phyloP scores from a whole-genome alignment of 1,140 invertebrate genomes.

The Tribolium castaneum region DNA sequence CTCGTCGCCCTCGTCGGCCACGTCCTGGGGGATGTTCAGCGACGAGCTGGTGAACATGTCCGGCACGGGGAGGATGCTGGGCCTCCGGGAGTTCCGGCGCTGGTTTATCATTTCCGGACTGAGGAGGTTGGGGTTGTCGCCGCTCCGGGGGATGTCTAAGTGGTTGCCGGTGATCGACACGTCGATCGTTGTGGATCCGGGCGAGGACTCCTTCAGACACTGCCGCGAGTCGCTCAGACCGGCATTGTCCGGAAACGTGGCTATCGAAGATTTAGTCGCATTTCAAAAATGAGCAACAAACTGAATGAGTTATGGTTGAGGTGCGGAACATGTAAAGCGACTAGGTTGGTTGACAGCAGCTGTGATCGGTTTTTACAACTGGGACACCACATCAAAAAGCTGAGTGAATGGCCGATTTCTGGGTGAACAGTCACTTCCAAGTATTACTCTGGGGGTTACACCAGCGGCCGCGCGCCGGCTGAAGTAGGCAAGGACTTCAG shows the following conservation, averaged over 20 bases:
- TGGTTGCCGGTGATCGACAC: slow-evolving; percentile 77
- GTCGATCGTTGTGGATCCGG: slow-evolving; percentile 70
- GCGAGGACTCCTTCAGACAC: slow-evolving; percentile 73
- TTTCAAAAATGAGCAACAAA: background rate
- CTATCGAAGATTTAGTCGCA: slow-evolving; percentile 34
- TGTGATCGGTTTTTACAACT: background rate
- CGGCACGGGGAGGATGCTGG: slow-evolving; percentile 88
- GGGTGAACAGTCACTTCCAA: background rate
- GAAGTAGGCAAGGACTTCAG: too few relatives aligned
- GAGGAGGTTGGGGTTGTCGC: slow-evolving; percentile 83
- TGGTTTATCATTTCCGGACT: slow-evolving; percentile 83
- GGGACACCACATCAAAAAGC: background rate
- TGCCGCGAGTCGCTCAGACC: slow-evolving; percentile 71
- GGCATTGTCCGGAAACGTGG: slow-evolving; percentile 58
- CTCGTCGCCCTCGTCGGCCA: slow-evolving; percentile 80
- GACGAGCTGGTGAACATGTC: slow-evolving; percentile 87
- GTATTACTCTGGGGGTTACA: background rate
- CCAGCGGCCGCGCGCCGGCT: too few relatives aligned
- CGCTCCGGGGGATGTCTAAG: slow-evolving; percentile 77
- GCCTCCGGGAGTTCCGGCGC: slow-evolving; percentile 82
- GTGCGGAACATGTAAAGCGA: slow-evolving; percentile 47
- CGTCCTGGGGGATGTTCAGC: slow-evolving; percentile 78
- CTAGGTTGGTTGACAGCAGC: background rate
- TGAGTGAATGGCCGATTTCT: background rate
- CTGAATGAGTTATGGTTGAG: background rate